Evolutionary conservation across 2,888 invertebrate genomes (phyloP).

Genomic region (Drosophila cyrtoloma): DNA sequence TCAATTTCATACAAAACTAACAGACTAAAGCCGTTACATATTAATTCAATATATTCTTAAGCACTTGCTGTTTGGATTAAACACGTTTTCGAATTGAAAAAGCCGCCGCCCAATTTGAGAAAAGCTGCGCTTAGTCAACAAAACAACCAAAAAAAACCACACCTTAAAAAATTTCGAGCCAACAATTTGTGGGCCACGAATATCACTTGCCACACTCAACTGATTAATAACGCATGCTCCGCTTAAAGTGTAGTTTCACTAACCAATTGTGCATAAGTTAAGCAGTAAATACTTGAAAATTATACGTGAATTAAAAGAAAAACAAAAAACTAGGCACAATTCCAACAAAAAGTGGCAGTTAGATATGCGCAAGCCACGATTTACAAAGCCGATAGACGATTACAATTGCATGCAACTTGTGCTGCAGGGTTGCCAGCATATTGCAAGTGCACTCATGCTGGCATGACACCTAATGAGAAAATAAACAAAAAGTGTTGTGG

Average conservation of each 20-base stretch:
- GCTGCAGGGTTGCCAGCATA: conserved; percentile 6
- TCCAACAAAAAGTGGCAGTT: conserved; percentile 42
- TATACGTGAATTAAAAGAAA: conserved; percentile 62
- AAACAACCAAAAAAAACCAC: conserved; percentile 60
- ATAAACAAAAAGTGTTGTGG: background rate
- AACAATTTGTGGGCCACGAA: background rate
- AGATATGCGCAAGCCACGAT: conserved; percentile 67
- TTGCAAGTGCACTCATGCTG: background rate
- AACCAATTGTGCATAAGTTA: conserved; percentile 37
- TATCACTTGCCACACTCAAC: background rate
- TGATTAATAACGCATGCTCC: background rate
- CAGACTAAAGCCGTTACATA: too few species aligned
- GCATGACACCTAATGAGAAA: conserved; percentile 15
- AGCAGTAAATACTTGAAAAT: conserved; percentile 44
- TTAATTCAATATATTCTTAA: background rate
- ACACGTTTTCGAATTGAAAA: background rate
- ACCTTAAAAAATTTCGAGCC: conserved; percentile 64
- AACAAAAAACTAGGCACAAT: conserved; percentile 59
- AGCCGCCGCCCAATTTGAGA: conserved; percentile 49
- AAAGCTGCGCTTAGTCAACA: conserved; percentile 55
- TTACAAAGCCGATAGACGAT: conserved; percentile 30
- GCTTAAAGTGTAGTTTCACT: background rate
- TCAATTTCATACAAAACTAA: background rate
- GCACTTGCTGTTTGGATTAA: background rate
- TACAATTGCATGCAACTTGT: conserved; percentile 13